Evolutionary conservation across 2,888 invertebrate genomes (phyloP).

Genomic region (Caenorhabditis becei): DNA sequence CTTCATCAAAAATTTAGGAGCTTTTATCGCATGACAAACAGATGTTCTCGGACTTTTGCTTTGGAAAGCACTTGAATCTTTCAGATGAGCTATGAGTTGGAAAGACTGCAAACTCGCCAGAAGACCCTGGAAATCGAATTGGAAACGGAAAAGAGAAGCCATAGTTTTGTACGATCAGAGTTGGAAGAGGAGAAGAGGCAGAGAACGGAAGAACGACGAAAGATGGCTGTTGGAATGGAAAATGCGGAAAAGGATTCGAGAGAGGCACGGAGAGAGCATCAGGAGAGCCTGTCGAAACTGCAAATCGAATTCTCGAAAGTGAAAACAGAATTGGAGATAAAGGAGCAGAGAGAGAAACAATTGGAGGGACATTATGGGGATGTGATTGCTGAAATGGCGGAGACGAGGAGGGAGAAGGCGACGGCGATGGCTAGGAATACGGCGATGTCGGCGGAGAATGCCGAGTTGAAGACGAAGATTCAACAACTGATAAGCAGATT

Average conservation of each 20-base stretch:
- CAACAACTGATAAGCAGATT: constrained; percentile 23
- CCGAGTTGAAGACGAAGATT: constrained; percentile 24
- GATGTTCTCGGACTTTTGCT: no score
- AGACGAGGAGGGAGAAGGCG: constrained; percentile 40
- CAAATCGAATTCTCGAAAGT: constrained; percentile 13
- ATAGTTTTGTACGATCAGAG: constrained; percentile 17
- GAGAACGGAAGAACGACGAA: background rate
- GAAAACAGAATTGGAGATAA: constrained; percentile 33
- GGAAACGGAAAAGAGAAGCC: constrained; percentile 33
- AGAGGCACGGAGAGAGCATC: constrained; percentile 6
- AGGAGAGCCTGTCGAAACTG: background rate
- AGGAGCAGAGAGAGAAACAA: constrained; percentile 31
- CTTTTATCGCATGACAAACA: no score
- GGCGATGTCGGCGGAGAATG: constrained; percentile 28
- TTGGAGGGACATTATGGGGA: constrained; percentile 34
- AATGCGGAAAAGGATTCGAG: background rate
- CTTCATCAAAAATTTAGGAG: no score
- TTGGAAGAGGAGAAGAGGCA: constrained; percentile 16
- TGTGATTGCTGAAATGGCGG: constrained; percentile 21
- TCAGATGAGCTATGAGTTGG: constrained; percentile 51
- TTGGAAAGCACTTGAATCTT: no score
- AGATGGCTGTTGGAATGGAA: background rate
- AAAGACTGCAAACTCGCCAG: constrained; percentile 39
- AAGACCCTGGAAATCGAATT: constrained; percentile 21
- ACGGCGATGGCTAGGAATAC: constrained; percentile 26